Conservation (phyloP, 2,888 invertebrate genomes). For the Athrips mouffetella region DNA sequence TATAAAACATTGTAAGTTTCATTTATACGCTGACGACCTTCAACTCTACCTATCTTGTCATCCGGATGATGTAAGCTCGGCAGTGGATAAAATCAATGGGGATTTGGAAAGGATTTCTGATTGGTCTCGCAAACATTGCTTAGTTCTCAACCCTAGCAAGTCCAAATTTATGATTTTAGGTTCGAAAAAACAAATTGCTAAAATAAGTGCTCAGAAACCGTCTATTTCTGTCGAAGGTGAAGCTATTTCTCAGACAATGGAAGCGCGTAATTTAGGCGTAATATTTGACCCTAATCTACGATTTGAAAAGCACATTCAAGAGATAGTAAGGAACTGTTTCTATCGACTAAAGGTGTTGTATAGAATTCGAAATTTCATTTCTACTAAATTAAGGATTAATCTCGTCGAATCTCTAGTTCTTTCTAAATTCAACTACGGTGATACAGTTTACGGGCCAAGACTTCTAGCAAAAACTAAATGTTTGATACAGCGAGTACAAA, state of each 20-base stretch:
- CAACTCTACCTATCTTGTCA: constrained; percentile 6
- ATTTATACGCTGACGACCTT: constrained; percentile 2
- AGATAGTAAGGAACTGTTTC: constrained; percentile 1
- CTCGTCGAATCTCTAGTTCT: no score
- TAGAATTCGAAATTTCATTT: background rate
- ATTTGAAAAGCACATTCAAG: background rate
- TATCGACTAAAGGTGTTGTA: background rate
- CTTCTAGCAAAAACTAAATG: no score
- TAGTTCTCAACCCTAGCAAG: background rate
- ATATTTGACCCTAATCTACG: background rate
- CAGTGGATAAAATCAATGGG: background rate
- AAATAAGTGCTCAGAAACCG: background rate
- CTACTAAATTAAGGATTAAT: background rate
- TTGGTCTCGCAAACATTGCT: background rate
- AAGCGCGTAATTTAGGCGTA: background rate
- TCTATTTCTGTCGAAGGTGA: background rate
- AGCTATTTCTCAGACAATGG: background rate
- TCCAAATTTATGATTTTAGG: constrained; percentile 2
- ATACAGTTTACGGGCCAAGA: no score
- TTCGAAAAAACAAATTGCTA: no score
- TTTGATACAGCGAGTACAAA: no score
- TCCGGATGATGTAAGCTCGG: background rate
- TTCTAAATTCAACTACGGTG: no score
- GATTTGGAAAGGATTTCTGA: constrained; percentile 1
- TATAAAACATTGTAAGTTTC: constrained; percentile 1